A percentile compares a stretch with the other conserved stretches of the same genome.
Evolutionary conservation across 1,140 invertebrate species (phyloP).

Genomic region (Diabrotica undecimpunctata): DNA sequence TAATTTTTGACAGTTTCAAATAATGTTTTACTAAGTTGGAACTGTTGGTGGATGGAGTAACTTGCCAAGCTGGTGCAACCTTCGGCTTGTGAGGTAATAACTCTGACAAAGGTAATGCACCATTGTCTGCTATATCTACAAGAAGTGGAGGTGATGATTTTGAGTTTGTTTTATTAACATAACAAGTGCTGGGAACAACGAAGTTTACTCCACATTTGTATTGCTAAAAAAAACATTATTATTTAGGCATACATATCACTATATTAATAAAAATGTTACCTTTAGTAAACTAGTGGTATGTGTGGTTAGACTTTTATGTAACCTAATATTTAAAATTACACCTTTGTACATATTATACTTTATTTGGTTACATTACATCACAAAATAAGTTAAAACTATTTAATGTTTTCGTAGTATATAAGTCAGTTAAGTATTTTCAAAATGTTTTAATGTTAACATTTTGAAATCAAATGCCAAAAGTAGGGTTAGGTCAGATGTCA

Average conservation of each 20-base stretch:
- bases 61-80: slow-evolving; percentile 46
- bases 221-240: not conserved
- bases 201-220: slow-evolving; percentile 7
- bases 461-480: not conserved
- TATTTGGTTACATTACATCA: not conserved
- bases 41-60: slow-evolving; percentile 54
- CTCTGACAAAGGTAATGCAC: not conserved
- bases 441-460: not conserved
- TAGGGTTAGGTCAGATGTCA: not conserved
- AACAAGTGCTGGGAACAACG: slow-evolving; percentile 18
- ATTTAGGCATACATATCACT: not conserved
- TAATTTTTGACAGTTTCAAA: slow-evolving; percentile 82
- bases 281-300: not conserved
- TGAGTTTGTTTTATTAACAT: slow-evolving; percentile 36
- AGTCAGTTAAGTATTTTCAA: not conserved
- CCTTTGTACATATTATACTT: not conserved
- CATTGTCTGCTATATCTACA: slow-evolving; percentile 19
- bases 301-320: not conserved
- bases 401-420: not conserved
- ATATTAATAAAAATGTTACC: not conserved
- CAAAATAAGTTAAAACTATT: not conserved
- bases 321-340: not conserved
- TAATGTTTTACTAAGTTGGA: slow-evolving; percentile 67
- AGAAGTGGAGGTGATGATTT: slow-evolving; percentile 26
- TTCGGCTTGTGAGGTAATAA: slow-evolving; percentile 35